Base-by-base conservation (phyloP, 2,113 vertebrate genomes). In the Gadus chalcogrammus region DNA sequence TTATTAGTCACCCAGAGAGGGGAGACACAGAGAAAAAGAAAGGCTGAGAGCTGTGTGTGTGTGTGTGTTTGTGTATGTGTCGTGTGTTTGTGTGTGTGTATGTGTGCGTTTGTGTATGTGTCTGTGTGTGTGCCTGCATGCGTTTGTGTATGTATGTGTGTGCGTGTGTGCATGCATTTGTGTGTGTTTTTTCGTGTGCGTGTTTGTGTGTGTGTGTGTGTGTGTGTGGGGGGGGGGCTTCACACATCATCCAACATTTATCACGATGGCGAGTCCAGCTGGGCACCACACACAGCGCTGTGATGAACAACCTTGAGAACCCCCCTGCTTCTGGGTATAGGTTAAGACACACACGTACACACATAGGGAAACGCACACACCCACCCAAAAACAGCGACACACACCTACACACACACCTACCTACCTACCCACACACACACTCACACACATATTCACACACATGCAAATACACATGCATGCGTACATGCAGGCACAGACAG, bases 211-310 rank as follows among this genome's bases (percentile, higher is more conserved):
- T 4, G 31, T 31, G 28, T 3, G 59, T 61, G 59, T 61, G 62
- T 64, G 62, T 35, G 62, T 64, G 62, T 5, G 27, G 17, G 62
- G 5, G 27, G 9, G 28, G 11, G 56, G 11, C 53, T 35, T 27
- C 20, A 24, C 55, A 74, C 55, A 74, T 78, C 69, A 74, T 59
- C 64, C 8, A 3, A 7, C 65, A 28, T 82, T 74, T 67, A 71
- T 76, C 56, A 71, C 9, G 12, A 22, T 3, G 31, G 22, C 64
- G 42, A 71, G 11, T 22, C 73, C 67, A 35, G 53, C 74, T 74
- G 71, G 38, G 65, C 60, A 64, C 22, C 53, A 61, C 59, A 71
- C 68, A 27, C 38, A 52, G 60, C 6, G 2, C 48, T 62, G 58
- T 58, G 70, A 75, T 65, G 73, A 72, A 69, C 61, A 68, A 69